Percentiles rank a stretch among this genome's conserved stretches.
These are phyloP conservation scores for Stichopus chloronotus DNA, from an alignment of 35 echinoderm and acorn worm species.

Conservation along the genomic window DNA sequence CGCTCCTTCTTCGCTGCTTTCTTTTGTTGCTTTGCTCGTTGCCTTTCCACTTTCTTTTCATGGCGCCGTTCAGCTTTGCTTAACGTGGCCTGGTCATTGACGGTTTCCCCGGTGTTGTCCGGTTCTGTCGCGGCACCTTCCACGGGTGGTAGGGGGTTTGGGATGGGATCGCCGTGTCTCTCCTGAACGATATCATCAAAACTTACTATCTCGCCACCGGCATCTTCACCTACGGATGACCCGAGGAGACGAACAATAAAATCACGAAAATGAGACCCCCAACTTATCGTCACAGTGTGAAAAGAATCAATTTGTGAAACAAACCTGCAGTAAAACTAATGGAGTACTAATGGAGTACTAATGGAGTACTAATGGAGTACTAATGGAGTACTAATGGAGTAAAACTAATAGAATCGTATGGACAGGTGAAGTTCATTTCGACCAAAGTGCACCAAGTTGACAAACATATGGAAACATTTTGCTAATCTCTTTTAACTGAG, in stretches of 20 bases:
- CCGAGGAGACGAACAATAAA: neutral
- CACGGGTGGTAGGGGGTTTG: conserved; percentile 30
- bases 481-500: too few species aligned
- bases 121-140: neutral
- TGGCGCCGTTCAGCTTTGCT: conserved; percentile 24
- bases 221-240: neutral
- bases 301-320: too few species aligned
- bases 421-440: too few species aligned
- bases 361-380: too few species aligned
- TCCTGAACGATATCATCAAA: conserved; percentile 49
- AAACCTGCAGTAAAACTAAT: too few species aligned
- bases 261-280: neutral
- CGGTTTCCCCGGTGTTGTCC: neutral
- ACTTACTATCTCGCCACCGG: conserved; percentile 7
- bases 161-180: conserved; percentile 35
- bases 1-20: neutral
- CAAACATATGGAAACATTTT: too few species aligned
- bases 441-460: too few species aligned
- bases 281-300: neutral
- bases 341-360: too few species aligned
- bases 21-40: neutral
- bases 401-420: too few species aligned
- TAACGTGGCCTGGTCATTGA: neutral
- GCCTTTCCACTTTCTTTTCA: neutral
- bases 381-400: too few species aligned